Percentiles rank a stretch among this genome's conserved stretches.
Conservation (phyloP, 1,140 invertebrate genomes). For the Diabrotica virgifera region DNA sequence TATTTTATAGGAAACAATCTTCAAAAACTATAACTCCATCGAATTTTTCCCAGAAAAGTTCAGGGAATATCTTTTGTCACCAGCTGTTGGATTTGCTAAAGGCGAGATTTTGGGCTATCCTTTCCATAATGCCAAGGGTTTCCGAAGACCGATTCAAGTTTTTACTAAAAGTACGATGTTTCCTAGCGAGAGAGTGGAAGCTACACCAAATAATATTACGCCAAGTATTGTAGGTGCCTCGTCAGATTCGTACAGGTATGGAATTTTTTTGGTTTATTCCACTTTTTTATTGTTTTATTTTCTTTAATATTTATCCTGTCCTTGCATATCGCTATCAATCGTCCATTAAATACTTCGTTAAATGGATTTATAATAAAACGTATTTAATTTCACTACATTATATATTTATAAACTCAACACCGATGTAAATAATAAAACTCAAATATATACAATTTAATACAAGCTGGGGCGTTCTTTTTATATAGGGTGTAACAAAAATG, state of each 20-base stretch:
- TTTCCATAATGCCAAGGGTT: conserved; percentile 82
- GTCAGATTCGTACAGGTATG: conserved; percentile 16
- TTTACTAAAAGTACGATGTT: conserved; percentile 72
- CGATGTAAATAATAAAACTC: too few relatives aligned
- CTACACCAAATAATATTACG: conserved; percentile 36
- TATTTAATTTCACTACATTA: too few relatives aligned
- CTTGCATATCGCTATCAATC: not conserved
- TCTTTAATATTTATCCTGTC: not conserved
- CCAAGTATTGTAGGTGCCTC: conserved; percentile 20
- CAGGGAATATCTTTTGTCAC: conserved; percentile 83
- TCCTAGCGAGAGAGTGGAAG: conserved; percentile 48
- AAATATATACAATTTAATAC: too few relatives aligned
- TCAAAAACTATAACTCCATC: conserved; percentile 79
- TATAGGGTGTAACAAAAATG: too few relatives aligned
- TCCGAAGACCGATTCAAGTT: conserved; percentile 82
- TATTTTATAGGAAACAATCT: conserved; percentile 44
- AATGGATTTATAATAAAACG: too few relatives aligned
- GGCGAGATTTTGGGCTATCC: conserved; percentile 83
- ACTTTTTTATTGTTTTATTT: not conserved
- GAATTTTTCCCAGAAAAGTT: conserved; percentile 87
- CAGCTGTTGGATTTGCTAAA: conserved; percentile 86
- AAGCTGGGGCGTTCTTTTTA: too few relatives aligned
- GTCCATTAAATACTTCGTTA: too few relatives aligned
- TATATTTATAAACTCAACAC: too few relatives aligned
- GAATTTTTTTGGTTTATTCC: not conserved